Evolutionary conservation across 1,140 invertebrate species (phyloP), one percentile per base, ranked within the genome.

Genomic region (Drosophila rufa): DNA sequence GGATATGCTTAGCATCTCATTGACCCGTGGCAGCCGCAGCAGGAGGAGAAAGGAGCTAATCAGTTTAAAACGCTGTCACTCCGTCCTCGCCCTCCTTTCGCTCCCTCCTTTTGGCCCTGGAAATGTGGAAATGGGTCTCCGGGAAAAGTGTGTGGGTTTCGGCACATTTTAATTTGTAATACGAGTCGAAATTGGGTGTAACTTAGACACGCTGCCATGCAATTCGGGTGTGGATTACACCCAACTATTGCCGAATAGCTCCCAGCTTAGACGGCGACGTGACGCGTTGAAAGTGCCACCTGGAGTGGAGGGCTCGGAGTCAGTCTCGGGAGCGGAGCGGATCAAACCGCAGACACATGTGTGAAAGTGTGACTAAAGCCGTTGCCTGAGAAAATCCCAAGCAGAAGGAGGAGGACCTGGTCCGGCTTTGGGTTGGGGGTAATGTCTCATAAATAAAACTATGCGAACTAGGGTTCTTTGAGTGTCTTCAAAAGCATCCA

Each of bases 141-240:
- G 51, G 53, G 53, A 56, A 48, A n/a, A 55, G 60, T 69, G 47
- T 53, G 75, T 91, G 78, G 47, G 79, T 75, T 82, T 79, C 84
- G 70, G 84, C 85, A 74, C 80, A 90, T 92, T 92, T 91, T 91
- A 92, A 91, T 91, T 92, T 92, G 90, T 92, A 91, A 91, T 92
- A 79, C 82, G 90, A 91, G 79, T 83, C 82, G 85, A 81, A 82
- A 90, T 91, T 87, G 90, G 90, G 79, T 90, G 90, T 82, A 71
- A 80, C 86, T 80, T 92, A 83, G 90, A 79, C 58, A 90, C 82
- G 85, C 80, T 76, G 76, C 48, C 67, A 51, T 42, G 67, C 59
- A 50, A 76, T 89, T 79, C 65, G 64, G 78, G 85, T 89, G 67
- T 90, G 75, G 84, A 90, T 89, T 89, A 84, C 84, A 84, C 55